Percentiles rank a stretch among this genome's conserved stretches.
Conservation (phyloP, 2,113 vertebrate species). For the Corythoichthys haematopterus region DNA sequence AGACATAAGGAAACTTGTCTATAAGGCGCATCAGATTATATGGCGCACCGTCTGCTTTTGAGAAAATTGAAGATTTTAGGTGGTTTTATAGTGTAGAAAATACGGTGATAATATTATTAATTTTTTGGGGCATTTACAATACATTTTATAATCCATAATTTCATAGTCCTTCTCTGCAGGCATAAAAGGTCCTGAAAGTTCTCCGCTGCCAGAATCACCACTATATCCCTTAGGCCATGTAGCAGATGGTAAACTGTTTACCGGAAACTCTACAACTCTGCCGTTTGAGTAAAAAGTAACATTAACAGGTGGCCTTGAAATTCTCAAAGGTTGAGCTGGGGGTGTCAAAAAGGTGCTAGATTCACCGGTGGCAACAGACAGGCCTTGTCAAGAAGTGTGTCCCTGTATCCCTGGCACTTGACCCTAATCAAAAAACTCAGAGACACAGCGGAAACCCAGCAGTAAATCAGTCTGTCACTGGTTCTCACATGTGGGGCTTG, state of each 20-base stretch:
- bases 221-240: constrained; percentile 1
- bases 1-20: too few species aligned
- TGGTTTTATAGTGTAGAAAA: too few species aligned
- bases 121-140: too few species aligned
- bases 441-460: constrained; percentile 49
- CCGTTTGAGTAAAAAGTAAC: constrained; percentile 46
- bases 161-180: too few species aligned
- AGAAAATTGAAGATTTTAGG: too few species aligned
- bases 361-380: constrained; percentile 50
- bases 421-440: constrained; percentile 63
- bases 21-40: too few species aligned
- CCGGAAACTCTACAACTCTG: constrained; percentile 29
- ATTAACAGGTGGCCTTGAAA: constrained; percentile 57
- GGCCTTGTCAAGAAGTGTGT: constrained; percentile 57
- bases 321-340: constrained; percentile 39
- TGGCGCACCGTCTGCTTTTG: too few species aligned
- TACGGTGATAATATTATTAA: too few species aligned
- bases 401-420: constrained; percentile 53
- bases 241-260: constrained; percentile 30
- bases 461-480: constrained; percentile 57
- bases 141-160: too few species aligned
- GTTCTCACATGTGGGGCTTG: constrained; percentile 48
- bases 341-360: constrained; percentile 33
- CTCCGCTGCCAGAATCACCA: too few species aligned
- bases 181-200: too few species aligned